phyloP scores from a whole-genome alignment of 64 coral and sea anemone genomes.

The Trachythela sp. region DNA sequence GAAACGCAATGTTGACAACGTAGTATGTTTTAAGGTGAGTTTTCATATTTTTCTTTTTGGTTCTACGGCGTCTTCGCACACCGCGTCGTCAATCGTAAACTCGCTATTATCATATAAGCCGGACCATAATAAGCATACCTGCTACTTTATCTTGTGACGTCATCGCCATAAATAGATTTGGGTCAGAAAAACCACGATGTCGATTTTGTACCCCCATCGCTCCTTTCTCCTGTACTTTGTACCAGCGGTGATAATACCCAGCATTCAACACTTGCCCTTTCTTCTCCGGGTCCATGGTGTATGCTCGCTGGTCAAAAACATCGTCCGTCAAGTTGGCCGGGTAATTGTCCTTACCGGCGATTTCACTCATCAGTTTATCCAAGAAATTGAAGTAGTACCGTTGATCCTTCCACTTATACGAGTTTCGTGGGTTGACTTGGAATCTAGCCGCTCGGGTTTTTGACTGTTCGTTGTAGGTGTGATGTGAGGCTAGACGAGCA shows the following conservation, averaged over 20 bases:
- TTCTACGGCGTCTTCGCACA: too few relatives aligned
- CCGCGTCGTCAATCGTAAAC: too few relatives aligned
- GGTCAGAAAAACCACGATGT: slow-evolving; percentile 60
- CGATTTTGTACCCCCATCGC: slow-evolving; percentile 51
- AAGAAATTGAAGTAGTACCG: slow-evolving; percentile 37
- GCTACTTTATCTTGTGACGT: slow-evolving; percentile 57
- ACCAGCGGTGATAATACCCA: slow-evolving; percentile 60
- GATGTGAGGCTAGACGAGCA: not conserved
- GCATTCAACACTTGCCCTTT: slow-evolving; percentile 37
- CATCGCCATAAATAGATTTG: slow-evolving; percentile 69
- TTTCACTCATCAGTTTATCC: slow-evolving; percentile 55
- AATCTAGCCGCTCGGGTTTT: slow-evolving; percentile 53
- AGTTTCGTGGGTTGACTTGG: slow-evolving; percentile 58
- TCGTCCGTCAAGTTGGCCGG: slow-evolving; percentile 43
- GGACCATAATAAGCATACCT: not conserved
- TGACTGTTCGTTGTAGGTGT: slow-evolving; percentile 35
- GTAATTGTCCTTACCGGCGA: slow-evolving; percentile 72
- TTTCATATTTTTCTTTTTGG: too few relatives aligned
- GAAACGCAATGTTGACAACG: too few relatives aligned
- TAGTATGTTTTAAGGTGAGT: too few relatives aligned
- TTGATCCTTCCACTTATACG: slow-evolving; percentile 38
- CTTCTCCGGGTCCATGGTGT: slow-evolving; percentile 47
- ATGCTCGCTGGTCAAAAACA: slow-evolving; percentile 43
- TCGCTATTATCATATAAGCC: not conserved
- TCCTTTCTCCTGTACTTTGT: slow-evolving; percentile 39